Evolutionary conservation across 2,113 vertebrate species (phyloP), one percentile per base, ranked within the genome.

Genomic region (Cichladusa arquata): DNA sequence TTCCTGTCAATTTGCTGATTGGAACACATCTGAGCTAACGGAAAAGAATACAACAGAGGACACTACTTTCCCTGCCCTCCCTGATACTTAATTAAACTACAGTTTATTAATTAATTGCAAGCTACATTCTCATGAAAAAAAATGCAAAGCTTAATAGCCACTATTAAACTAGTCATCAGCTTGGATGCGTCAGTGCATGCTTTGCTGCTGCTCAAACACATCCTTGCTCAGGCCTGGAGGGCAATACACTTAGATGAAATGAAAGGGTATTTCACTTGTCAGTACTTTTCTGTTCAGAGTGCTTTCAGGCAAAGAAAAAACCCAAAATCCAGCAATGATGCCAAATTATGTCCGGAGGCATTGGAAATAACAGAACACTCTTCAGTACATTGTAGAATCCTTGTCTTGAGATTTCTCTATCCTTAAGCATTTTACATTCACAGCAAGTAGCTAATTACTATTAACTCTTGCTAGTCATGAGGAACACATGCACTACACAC

Each of bases 31-130:
- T 29, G 72, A 76, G 74, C 54, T 76, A 84, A 51, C 57, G 48
- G 31, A 71, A 89, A 56, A 33, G 7, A 51, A 3, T 44, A 69
- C 13, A 36, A 53, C 5, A 71, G 56, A 87, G 50, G 29, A 78
- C 19, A 56, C 19, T 44, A 40, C 26, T 88, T 70, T 34, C 19
- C 48, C 25, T 67, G 62, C 19, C 23, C 22, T 61, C 15, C 8
- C 45, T 3, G 1, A 10, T 54, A 26, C 50, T 92, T 92, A 93
- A 95, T 92, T 78, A 86, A 91, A 83, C 18, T 48, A 16, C 25
- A 83, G 19, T 11, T 77, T 85, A 83, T 88, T 83, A 93, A 89
- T 92, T 88, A 93, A 92, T 70, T 93, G 31, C 42, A 82, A 92
- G 25, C 36, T 70, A 72, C 47, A 18, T 44, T 77, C 66, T 71